Conservation (phyloP, 2,888 invertebrate genomes). For the Lasioglossum vierecki region DNA sequence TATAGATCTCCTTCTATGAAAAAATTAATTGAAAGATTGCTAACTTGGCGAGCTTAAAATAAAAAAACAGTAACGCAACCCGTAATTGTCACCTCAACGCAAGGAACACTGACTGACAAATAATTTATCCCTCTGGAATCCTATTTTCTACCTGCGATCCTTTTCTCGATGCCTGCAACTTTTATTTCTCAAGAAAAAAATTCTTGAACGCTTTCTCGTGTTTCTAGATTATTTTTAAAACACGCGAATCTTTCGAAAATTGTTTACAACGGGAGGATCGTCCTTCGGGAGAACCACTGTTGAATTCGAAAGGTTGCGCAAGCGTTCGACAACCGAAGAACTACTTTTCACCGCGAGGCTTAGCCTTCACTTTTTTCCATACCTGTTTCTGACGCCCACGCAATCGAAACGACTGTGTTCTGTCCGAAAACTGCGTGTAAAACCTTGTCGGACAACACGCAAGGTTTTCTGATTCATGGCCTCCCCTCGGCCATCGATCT, state of each 20-base stretch:
- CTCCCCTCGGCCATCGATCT: neutral
- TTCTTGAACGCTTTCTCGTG: neutral
- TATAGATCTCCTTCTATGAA: neutral
- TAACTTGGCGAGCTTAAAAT: neutral
- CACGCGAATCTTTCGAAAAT: neutral
- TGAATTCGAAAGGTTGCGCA: conserved; percentile 19
- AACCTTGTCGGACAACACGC: conserved; percentile 6
- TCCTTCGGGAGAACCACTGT: neutral
- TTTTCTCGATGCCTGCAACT: neutral
- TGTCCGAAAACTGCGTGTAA: conserved; percentile 1
- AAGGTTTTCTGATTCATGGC: conserved; percentile 24
- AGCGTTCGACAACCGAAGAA: conserved; percentile 12
- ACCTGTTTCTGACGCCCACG: conserved; percentile 31
- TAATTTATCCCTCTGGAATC: neutral
- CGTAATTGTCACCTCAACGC: neutral
- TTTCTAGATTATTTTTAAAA: neutral
- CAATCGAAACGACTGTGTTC: neutral
- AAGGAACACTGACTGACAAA: neutral
- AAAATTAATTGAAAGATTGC: conserved; percentile 2
- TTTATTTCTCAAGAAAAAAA: neutral
- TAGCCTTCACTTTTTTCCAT: conserved; percentile 42
- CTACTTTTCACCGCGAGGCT: conserved; percentile 31
- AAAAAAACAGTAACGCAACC: neutral
- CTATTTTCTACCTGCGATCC: neutral
- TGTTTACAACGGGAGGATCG: neutral